Conservation (phyloP, 2,113 vertebrate species). For the mouse (Mus musculus) region GRCm39 chr3:75186501-75187000, state of each 20-base stretch:
- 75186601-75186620: neutral
- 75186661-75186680: neutral
- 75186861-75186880: too few species aligned
- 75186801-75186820: neutral
- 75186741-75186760: neutral
- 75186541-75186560: neutral
- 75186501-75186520: neutral
- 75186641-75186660: neutral
- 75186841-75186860: neutral
- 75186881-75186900: neutral
- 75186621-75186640: neutral
- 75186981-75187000: neutral
- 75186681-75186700: neutral
- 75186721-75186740: neutral
- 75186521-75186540: neutral
- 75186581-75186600: neutral
- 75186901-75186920: rapidly evolving
- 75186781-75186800: neutral
- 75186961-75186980: neutral
- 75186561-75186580: neutral
- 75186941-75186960: neutral
- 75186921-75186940: neutral
- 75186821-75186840: neutral
- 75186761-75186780: neutral
- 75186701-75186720: neutral